Base-by-base conservation (phyloP, 2,113 vertebrate species). In the Oncorhynchus clarkii region DNA sequence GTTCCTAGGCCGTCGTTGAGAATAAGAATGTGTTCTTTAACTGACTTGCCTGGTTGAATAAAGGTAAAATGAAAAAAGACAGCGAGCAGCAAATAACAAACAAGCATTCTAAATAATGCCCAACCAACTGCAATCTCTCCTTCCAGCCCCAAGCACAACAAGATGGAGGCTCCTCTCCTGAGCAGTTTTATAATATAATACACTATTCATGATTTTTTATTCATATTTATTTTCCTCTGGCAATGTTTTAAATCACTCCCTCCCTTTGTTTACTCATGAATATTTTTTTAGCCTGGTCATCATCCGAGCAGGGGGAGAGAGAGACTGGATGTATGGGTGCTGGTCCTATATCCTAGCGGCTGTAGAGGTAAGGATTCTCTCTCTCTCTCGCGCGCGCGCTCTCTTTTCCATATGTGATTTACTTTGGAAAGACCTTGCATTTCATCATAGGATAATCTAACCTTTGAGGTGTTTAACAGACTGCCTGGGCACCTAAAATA, bases 181-280 rank as follows among this genome's bases (percentile, higher is more conserved):
- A 76, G 77, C 77, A 73, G 78, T 68, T 76, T 83, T 84, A 82
- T 86, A 86, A 90, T 90, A 84, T 86, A 86, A 91, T 90, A 84
- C 89, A 90, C 88, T 86, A 89, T 89, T 90, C 88, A 88, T 88
- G 88, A 83, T 91, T 90, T 90, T 87, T 69, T 90, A 91, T 91
- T 89, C 87, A 88, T 91, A 90, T 89, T 75, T 84, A 78, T 88
- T 91, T 88, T 91, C 90, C 89, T 90, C 78, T 81, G 90, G 92
- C 89, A 81, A 90, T 92, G 91, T 91, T 90, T 92, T 86, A 92
- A 92, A 92, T 91, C 86, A 83, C 85, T 88, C 78, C 86, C 88
- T 92, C 76, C 86, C 87, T 92, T 92, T 93, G 91, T 93, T 93
- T 93, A 91, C 90, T 92, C 89, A 91, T 92, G 89, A 92, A 93